These are phyloP conservation scores for Merops nubicus DNA, from an alignment of 2,113 vertebrate species.

Conservation along the genomic window DNA sequence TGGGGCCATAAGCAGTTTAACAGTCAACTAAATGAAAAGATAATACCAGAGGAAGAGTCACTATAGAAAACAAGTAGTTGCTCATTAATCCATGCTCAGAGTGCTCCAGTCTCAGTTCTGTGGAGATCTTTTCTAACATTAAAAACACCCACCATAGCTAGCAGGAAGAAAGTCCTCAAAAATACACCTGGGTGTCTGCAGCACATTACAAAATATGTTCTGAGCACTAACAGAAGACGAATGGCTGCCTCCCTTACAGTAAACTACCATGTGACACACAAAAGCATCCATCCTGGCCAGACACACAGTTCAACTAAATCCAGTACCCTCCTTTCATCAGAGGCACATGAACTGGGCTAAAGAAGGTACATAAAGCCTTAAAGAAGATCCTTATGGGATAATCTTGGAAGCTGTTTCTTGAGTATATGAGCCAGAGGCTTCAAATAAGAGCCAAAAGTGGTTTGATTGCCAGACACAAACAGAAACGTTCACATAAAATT, in stretches of 20 bases:
- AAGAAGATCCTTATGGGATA: neutral
- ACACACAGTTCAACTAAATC: neutral
- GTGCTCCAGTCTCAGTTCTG: neutral
- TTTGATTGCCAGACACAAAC: neutral
- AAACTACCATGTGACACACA: neutral
- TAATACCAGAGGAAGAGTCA: neutral
- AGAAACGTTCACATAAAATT: neutral
- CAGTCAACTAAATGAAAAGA: neutral
- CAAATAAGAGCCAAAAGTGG: neutral
- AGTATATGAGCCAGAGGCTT: too few species aligned
- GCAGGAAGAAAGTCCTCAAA: neutral
- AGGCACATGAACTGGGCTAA: neutral
- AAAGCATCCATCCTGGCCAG: neutral
- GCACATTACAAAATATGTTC: neutral
- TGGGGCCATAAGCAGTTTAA: neutral
- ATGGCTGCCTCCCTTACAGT: neutral
- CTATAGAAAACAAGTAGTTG: neutral
- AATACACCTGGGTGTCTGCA: neutral
- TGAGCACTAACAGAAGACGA: neutral
- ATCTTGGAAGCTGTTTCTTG: neutral
- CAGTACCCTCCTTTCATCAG: neutral
- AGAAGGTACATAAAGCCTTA: neutral
- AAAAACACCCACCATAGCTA: neutral
- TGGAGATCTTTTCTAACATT: neutral
- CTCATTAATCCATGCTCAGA: neutral